These are phyloP conservation scores for Leistus spinibarbis DNA, from an alignment of 2,888 invertebrate genomes.

Conservation along the genomic window DNA sequence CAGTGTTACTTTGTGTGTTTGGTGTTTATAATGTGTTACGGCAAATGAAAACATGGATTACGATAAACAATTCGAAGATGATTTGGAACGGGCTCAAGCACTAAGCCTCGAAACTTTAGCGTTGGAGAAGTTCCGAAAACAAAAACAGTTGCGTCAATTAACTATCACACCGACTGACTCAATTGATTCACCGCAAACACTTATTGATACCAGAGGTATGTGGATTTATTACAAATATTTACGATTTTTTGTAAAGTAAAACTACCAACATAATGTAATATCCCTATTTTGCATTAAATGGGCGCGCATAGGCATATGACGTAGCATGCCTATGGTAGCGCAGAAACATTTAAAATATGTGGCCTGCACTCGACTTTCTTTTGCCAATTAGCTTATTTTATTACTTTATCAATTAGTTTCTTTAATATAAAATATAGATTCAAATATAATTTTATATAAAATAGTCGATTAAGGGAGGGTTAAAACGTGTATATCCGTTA, in stretches of 20 bases:
- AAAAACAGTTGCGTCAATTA: slow-evolving; percentile 62
- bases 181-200: slow-evolving; percentile 22
- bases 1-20: background rate
- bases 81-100: slow-evolving; percentile 86
- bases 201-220: slow-evolving; percentile 44
- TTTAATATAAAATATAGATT: too few species aligned
- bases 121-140: slow-evolving; percentile 78
- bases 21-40: slow-evolving; percentile 45
- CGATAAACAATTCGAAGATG: slow-evolving; percentile 83
- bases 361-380: too few species aligned
- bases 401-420: too few species aligned
- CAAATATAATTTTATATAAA: too few species aligned
- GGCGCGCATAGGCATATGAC: too few species aligned
- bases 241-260: background rate
- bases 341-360: too few species aligned
- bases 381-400: too few species aligned
- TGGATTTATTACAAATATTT: background rate
- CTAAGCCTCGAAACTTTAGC: slow-evolving; percentile 86
- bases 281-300: too few species aligned
- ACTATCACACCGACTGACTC: slow-evolving; percentile 45
- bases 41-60: slow-evolving; percentile 64
- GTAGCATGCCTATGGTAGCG: too few species aligned
- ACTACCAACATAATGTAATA: too few species aligned
- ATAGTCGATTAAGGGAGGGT: too few species aligned
- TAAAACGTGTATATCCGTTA: too few species aligned